Evolutionary conservation across 92 coral and sea anemone genomes (phyloP), one percentile per base, ranked within the genome.

Genomic region (Porites cylindrica): DNA sequence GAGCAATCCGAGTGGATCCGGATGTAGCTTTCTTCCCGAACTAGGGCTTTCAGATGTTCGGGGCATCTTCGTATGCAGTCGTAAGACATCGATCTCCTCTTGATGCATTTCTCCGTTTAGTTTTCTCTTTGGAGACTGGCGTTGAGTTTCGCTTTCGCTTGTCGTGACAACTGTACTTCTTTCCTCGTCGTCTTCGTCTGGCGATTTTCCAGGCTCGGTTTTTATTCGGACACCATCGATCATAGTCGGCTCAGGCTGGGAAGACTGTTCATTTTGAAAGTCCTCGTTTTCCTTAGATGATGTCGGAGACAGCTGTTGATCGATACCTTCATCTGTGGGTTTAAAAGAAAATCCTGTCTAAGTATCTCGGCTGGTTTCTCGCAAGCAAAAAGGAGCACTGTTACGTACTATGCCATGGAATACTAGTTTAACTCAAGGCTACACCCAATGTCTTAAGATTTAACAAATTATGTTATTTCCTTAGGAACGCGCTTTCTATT

Each of bases 1-100:
- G 21, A 97, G 82, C 60, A 97, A 78, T 1, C 93, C 96, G 90
- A 97, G 91, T 14, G 99, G 99, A 60, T 97, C 94, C 4, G 98
- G 98, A 61, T 96, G 97, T 8, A 97, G 70, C 76, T 95, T 95
- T 52, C 95, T 82, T 66, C 84, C 90, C 73, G 81, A 80, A 23
- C 83, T 91, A 20, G 98, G 96, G 67, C 98, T 95, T 51, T 95
- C 96, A 10, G 93, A 71, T 63, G 88, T 69, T 60, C 94, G 94
- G 8, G 92, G 70, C 21, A 89, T 56, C 89, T 95, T 95, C 75
- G 88, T 23, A 16, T 88, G 93, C 10, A 87, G 90, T 68, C 96
- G 94, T 24, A 77, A 82, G 1, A 78, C 71, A 8, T 92, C 93
- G 78, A 63, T 66, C 52, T 90, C 93, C 8, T 90, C 93, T 58